These are phyloP conservation scores for Metallyticus violacea DNA, from an alignment of 2,888 invertebrate species.

Conservation along the genomic window DNA sequence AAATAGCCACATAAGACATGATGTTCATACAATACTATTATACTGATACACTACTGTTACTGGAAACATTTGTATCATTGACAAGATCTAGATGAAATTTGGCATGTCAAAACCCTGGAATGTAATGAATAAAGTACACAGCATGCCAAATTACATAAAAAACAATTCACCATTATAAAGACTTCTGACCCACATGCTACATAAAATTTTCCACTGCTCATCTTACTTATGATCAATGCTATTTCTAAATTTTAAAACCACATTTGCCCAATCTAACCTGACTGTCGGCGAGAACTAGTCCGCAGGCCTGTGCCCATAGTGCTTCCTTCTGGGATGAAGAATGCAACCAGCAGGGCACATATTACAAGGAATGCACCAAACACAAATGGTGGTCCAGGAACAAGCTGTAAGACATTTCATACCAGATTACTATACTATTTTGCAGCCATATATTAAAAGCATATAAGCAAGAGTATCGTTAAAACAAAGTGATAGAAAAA, in stretches of 20 bases:
- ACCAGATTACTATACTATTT: not conserved
- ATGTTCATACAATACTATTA: no score
- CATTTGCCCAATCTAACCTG: slow-evolving; percentile 55
- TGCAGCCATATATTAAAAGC: not conserved
- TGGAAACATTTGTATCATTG: no score
- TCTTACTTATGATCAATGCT: no score
- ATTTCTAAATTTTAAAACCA: not conserved
- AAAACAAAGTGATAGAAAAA: not conserved
- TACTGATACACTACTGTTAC: no score
- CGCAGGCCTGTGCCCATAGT: slow-evolving; percentile 46
- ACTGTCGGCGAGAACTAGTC: slow-evolving; percentile 44
- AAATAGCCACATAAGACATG: no score
- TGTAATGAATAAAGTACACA: no score
- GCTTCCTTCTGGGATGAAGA: slow-evolving; percentile 74
- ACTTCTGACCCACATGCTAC: no score
- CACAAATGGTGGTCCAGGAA: slow-evolving; percentile 98
- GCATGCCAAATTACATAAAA: no score
- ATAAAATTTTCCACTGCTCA: not conserved
- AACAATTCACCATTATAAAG: no score
- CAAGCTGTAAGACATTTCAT: slow-evolving; percentile 53
- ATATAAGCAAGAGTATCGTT: not conserved
- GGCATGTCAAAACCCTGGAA: no score
- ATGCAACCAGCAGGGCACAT: slow-evolving; percentile 88
- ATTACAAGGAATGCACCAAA: slow-evolving; percentile 96
- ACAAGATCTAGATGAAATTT: no score